Evolutionary conservation across 2,888 invertebrate species (phyloP).

Genomic region (Caenorhabditis parvicauda): DNA sequence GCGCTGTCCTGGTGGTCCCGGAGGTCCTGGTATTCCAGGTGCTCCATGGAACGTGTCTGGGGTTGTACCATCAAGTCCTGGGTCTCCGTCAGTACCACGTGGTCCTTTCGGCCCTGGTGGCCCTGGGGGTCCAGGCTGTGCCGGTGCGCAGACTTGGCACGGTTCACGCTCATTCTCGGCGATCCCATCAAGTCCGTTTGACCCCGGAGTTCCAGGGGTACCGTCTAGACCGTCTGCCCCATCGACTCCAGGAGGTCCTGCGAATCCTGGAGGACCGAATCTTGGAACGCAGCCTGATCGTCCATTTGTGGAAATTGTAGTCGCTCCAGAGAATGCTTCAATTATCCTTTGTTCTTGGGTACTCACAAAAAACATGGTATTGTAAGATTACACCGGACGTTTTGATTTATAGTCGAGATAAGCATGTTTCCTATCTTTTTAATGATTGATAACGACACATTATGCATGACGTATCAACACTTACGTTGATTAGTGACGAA

Average conservation of each 20-base stretch:
- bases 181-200: conserved; percentile 18
- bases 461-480: too few relatives aligned
- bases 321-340: too few relatives aligned
- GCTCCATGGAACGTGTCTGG: conserved; percentile 18
- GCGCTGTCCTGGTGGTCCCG: conserved; percentile 22
- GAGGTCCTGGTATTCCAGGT: conserved; percentile 24
- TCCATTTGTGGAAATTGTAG: too few relatives aligned
- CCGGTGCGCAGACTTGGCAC: conserved; percentile 27
- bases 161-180: conserved; percentile 26
- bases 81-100: conserved; percentile 17
- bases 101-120: conserved; percentile 26
- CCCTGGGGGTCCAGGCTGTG: conserved; percentile 21
- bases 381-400: too few relatives aligned
- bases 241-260: conserved; percentile 16
- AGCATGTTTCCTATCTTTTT: too few relatives aligned
- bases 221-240: conserved; percentile 25
- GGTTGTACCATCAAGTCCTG: conserved; percentile 24
- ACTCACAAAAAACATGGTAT: too few relatives aligned
- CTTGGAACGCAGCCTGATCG: conserved; percentile 13
- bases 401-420: too few relatives aligned
- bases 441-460: too few relatives aligned
- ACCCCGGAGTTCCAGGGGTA: conserved; percentile 14
- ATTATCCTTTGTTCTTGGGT: too few relatives aligned
- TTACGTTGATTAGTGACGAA: too few relatives aligned
- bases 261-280: conserved; percentile 24